Base-by-base conservation (phyloP, 2,113 vertebrate species). In the Oryzias celebensis region DNA sequence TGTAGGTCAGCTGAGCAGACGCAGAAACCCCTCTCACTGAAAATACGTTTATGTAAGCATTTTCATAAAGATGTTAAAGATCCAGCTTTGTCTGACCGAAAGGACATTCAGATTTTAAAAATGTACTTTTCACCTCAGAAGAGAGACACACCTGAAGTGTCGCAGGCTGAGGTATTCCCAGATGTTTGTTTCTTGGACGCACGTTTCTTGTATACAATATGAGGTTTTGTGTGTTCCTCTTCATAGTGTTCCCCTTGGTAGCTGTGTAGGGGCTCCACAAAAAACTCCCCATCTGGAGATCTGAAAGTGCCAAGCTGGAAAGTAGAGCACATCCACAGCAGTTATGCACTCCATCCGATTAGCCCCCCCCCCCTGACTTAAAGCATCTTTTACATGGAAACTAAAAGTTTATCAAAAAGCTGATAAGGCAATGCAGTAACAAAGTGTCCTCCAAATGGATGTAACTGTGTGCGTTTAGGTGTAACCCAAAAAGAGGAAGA, bases 191-290 rank as follows among this genome's bases (percentile, higher is more conserved):
- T 86, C 59, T 84, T 91, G 50, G 90, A 81, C 17, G 76, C 75
- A 51, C 87, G 91, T 64, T 91, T 95, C 83, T 92, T 93, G 81
- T 99, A 99, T 63, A 99, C 92, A 28, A 98, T 80, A 71, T 99
- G 98, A 75, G 95, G 96, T 87, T 99, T 99, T 81, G 93, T 94
- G 83, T 97, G 94, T 73, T 96, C 96, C 86, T 99, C 97, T 90
- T 95, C 94, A 71, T 93, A 94, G 62, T 94, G 90, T 78, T 93
- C 90, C 31, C 93, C 94, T 81, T 94, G 89, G 5, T 93, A 71
- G 0, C 90, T 94, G 36, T 96, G 90, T 48, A 99, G 90, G 2
- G 97, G 98, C 80, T 99, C 98, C 86, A 99, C 94, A 65, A 97
- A 99, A 90, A 94, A 98, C 75, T 99, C 96, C 85, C 94, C 97